These are phyloP conservation scores for Ceratosolen fusciceps DNA, from an alignment of 1,140 invertebrate species.

Conservation along the genomic window DNA sequence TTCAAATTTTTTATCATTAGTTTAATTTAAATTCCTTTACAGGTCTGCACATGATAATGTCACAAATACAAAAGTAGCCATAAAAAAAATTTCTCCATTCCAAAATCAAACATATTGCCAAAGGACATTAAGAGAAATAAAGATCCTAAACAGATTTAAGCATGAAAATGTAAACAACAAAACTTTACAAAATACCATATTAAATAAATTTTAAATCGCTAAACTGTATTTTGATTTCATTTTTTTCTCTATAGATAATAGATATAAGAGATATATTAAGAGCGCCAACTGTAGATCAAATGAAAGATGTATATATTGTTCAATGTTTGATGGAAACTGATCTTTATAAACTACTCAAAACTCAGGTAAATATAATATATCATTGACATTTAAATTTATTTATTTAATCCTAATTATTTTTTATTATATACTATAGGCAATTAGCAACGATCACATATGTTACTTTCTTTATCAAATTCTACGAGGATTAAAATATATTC, in stretches of 20 bases:
- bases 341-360: conserved; percentile 99
- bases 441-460: conserved; percentile 99
- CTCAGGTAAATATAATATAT: conserved; percentile 79
- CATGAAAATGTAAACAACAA: conserved; percentile 98
- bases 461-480: conserved; percentile 99
- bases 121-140: conserved; percentile 98
- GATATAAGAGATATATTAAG: conserved; percentile 99
- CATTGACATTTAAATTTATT: neutral
- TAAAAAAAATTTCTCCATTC: conserved; percentile 99
- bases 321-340: conserved; percentile 99
- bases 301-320: conserved; percentile 99
- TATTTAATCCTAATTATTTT: neutral
- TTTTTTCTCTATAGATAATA: conserved; percentile 84
- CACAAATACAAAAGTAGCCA: conserved; percentile 96
- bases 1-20: too few relatives aligned
- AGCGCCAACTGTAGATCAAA: conserved; percentile 94
- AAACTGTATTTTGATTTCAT: too few relatives aligned
- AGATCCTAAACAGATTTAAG: conserved; percentile 98
- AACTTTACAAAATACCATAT: neutral
- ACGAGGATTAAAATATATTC: conserved; percentile 98
- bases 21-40: conserved; percentile 66
- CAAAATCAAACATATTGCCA: conserved; percentile 99
- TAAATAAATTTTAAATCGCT: neutral
- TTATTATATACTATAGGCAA: conserved; percentile 77
- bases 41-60: conserved; percentile 92